Percentiles rank a stretch among this genome's conserved stretches.
phyloP scores from a whole-genome alignment of 2,888 invertebrate species.

The Pseudococcus jackbeardsleyi region DNA sequence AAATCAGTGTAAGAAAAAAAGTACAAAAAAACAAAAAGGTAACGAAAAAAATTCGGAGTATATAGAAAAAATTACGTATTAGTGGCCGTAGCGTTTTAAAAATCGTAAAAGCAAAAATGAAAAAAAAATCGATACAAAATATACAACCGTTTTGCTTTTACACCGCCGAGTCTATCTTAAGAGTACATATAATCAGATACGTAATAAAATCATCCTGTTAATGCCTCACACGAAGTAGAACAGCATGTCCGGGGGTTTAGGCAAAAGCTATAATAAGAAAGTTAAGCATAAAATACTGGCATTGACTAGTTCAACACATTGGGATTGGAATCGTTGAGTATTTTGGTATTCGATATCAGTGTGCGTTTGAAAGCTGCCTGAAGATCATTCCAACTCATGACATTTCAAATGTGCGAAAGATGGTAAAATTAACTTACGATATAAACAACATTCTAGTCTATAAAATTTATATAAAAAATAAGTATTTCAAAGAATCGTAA shows the following conservation, averaged over 20 bases:
- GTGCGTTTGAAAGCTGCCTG: slow-evolving; percentile 1
- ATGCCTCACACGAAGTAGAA: not conserved
- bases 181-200: not conserved
- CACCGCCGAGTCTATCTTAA: not conserved
- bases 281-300: slow-evolving; percentile 50
- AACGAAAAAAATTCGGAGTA: slow-evolving; percentile 30
- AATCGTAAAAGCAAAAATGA: not conserved
- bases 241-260: not conserved
- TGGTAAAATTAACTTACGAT: slow-evolving; percentile 16
- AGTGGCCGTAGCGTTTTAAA: slow-evolving; percentile 2
- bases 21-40: slow-evolving; percentile 33
- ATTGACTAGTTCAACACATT: slow-evolving; percentile 47
- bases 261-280: not conserved
- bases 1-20: slow-evolving; percentile 9
- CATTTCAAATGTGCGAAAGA: slow-evolving; percentile 7
- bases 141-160: slow-evolving; percentile 26
- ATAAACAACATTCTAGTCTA: not conserved
- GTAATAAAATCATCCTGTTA: not conserved
- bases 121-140: slow-evolving; percentile 6
- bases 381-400: slow-evolving; percentile 7
- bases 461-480: not conserved
- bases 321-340: not conserved
- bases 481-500: not conserved
- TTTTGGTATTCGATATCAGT: not conserved
- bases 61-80: slow-evolving; percentile 39